Percentiles rank a stretch among this genome's conserved stretches.
phyloP scores from a whole-genome alignment of 1,140 invertebrate genomes.

The Conopomorpha cramerella region DNA sequence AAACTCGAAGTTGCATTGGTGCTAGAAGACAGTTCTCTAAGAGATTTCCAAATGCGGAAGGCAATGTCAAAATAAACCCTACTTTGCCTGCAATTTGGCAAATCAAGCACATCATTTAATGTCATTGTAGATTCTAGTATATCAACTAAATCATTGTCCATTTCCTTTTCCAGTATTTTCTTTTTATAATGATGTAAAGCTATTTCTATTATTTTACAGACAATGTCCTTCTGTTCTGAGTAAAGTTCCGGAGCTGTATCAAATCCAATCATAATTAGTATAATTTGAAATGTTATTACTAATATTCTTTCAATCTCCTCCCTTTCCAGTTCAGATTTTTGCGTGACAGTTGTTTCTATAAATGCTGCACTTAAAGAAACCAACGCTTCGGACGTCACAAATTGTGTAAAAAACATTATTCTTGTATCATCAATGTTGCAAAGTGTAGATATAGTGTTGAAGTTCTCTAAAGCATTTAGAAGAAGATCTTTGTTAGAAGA shows the following conservation, averaged over 20 bases:
- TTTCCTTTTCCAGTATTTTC: slow-evolving; percentile 36
- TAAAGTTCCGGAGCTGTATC: slow-evolving; percentile 27
- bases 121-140: slow-evolving; percentile 36
- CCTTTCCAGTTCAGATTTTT: slow-evolving; percentile 21
- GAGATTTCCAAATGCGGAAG: slow-evolving; percentile 30
- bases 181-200: slow-evolving; percentile 36
- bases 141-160: slow-evolving; percentile 39
- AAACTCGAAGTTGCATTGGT: slow-evolving; percentile 24
- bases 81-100: slow-evolving; percentile 15
- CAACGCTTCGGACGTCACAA: slow-evolving; percentile 31
- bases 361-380: slow-evolving; percentile 28
- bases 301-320: slow-evolving; percentile 41
- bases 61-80: slow-evolving; percentile 22
- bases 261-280: slow-evolving; percentile 31
- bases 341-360: slow-evolving; percentile 27
- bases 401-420: slow-evolving; percentile 34
- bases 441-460: slow-evolving; percentile 58
- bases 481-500: slow-evolving; percentile 68
- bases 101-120: slow-evolving; percentile 18
- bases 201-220: slow-evolving; percentile 23
- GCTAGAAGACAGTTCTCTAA: slow-evolving; percentile 17
- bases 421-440: slow-evolving; percentile 30
- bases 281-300: slow-evolving; percentile 38
- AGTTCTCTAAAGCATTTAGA: slow-evolving; percentile 57
- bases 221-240: slow-evolving; percentile 19